Evolutionary conservation across 2,797 vertebrate species (phyloP).

Genomic region (Oreortyx pictus): DNA sequence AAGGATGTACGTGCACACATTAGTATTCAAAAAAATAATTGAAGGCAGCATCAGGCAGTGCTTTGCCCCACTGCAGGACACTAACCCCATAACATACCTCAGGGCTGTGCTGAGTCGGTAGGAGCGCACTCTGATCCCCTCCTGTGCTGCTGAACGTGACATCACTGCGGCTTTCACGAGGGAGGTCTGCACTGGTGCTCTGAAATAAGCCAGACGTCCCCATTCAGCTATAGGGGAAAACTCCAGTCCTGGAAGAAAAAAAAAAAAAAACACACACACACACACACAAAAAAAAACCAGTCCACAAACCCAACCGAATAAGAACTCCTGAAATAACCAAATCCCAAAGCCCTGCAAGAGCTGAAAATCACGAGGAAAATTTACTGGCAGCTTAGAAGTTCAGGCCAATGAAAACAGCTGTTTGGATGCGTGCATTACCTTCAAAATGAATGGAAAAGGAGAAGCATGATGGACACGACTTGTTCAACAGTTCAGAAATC

Average conservation of each 20-base stretch:
- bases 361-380: conserved; percentile 9
- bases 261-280: background rate
- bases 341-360: background rate
- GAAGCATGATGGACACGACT: background rate
- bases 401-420: conserved; percentile 15
- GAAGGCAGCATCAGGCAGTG: background rate
- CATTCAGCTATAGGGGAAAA: background rate
- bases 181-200: background rate
- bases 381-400: background rate
- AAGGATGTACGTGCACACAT: fast-evolving
- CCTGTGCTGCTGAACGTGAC: background rate
- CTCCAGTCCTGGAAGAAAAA: background rate
- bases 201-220: conserved; percentile 15
- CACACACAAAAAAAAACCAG: background rate
- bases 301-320: background rate
- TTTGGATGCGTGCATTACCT: background rate
- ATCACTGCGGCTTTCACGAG: background rate
- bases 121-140: background rate
- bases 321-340: background rate
- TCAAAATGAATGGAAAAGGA: background rate
- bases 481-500: background rate
- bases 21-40: background rate
- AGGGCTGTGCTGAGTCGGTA: background rate
- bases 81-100: background rate
- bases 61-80: background rate